Conservation (phyloP, 2,113 vertebrate genomes). For the Rhadina sibilatrix region DNA sequence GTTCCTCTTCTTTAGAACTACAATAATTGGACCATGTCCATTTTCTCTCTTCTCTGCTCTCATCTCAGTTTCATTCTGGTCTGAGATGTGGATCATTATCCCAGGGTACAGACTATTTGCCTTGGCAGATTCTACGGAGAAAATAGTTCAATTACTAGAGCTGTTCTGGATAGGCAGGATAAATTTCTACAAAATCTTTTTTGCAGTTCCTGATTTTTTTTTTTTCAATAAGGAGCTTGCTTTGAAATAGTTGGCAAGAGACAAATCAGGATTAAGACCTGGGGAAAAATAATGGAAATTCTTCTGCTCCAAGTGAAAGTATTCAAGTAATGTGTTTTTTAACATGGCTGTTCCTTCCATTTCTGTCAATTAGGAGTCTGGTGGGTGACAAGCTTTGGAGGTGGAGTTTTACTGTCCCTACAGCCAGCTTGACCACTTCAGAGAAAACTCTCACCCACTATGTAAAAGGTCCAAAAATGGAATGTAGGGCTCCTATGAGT, state of each 20-base stretch:
- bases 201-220: background rate
- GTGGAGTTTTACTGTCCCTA: background rate
- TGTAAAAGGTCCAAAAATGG: background rate
- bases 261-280: background rate
- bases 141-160: constrained; percentile 7
- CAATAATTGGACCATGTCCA: background rate
- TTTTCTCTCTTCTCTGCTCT: background rate
- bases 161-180: background rate
- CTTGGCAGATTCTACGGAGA: background rate
- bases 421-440: background rate
- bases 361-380: background rate
- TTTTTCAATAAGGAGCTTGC: background rate
- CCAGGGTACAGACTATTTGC: background rate
- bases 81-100: constrained; percentile 11
- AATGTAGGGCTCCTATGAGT: background rate
- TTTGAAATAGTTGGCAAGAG: background rate
- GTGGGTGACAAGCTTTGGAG: background rate
- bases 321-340: background rate
- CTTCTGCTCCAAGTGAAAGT: background rate
- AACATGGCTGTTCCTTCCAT: background rate
- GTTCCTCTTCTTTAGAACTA: background rate
- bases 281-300: background rate
- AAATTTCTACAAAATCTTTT: background rate
- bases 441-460: background rate
- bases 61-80: background rate